phyloP scores from a whole-genome alignment of 2,888 invertebrate genomes.

The Bugulina stolonifera region DNA sequence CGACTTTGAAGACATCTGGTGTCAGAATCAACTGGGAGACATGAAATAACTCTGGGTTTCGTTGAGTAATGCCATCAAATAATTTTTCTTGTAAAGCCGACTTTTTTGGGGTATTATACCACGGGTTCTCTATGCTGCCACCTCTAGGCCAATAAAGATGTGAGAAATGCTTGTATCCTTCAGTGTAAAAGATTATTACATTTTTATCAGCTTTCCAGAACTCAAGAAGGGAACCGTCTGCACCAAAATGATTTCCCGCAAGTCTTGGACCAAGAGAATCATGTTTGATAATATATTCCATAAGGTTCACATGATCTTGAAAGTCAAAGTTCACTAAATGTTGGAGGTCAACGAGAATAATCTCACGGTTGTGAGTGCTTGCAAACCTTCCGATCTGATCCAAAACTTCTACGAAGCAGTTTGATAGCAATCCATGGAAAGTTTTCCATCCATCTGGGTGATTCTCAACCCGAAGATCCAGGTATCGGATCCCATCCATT shows the following conservation, averaged over 20 bases:
- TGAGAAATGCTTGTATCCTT: slow-evolving; percentile 17
- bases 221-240: neutral
- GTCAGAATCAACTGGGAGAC: slow-evolving; percentile 22
- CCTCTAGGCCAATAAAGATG: slow-evolving; percentile 16
- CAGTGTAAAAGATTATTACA: slow-evolving; percentile 16
- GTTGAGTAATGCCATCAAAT: neutral
- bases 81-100: neutral
- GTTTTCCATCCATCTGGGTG: slow-evolving; percentile 25
- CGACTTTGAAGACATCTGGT: slow-evolving; percentile 16
- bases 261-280: neutral
- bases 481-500: slow-evolving; percentile 19
- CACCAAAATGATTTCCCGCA: slow-evolving; percentile 22
- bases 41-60: neutral
- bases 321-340: slow-evolving; percentile 23
- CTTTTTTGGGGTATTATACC: slow-evolving; percentile 8
- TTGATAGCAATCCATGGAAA: slow-evolving; percentile 21
- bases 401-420: neutral
- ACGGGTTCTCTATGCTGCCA: slow-evolving; percentile 6
- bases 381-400: slow-evolving; percentile 21
- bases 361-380: slow-evolving; percentile 1
- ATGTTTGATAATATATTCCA: slow-evolving; percentile 24
- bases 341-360: slow-evolving; percentile 24
- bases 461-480: slow-evolving; percentile 17
- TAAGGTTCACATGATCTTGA: neutral
- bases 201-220: slow-evolving; percentile 26